Evolutionary conservation across 1,140 invertebrate species (phyloP).

Genomic region (Zaprionus vittiger): DNA sequence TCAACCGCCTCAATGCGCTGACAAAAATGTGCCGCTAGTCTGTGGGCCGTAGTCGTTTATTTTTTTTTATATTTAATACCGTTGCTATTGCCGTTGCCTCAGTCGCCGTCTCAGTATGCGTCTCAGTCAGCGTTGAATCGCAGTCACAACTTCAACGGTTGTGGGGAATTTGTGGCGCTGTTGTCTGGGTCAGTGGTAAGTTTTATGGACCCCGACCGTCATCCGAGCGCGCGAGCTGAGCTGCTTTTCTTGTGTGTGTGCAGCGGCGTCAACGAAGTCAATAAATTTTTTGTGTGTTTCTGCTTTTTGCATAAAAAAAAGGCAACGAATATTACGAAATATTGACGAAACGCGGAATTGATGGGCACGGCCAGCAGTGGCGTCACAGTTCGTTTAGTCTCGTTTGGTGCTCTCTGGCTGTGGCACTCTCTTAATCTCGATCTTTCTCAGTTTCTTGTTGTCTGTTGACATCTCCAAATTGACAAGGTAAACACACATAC

Average conservation of each 20-base stretch:
- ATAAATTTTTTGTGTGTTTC: constrained; percentile 51
- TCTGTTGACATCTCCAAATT: constrained; percentile 56
- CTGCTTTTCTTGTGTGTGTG: constrained; percentile 13
- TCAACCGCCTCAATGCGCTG: constrained; percentile 58
- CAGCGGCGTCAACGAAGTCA: constrained; percentile 40
- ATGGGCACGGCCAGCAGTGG: constrained; percentile 43
- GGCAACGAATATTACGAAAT: constrained; percentile 59
- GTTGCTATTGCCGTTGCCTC: constrained; percentile 42
- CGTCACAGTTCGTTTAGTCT: constrained; percentile 36
- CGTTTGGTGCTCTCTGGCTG: constrained; percentile 8
- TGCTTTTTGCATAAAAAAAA: constrained; percentile 60
- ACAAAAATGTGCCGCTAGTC: constrained; percentile 71
- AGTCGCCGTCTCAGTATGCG: constrained; percentile 20
- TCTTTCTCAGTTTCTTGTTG: neutral
- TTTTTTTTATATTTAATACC: constrained; percentile 43
- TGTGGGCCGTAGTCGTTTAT: constrained; percentile 34
- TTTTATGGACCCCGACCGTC: constrained; percentile 40
- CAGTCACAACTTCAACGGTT: constrained; percentile 48
- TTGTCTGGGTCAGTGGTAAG: constrained; percentile 78
- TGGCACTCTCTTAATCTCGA: constrained; percentile 7
- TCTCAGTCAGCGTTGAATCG: constrained; percentile 38
- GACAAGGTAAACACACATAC: constrained; percentile 57
- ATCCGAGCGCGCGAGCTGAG: constrained; percentile 2
- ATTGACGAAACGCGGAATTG: constrained; percentile 53
- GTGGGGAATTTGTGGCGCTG: constrained; percentile 58